Percentiles rank a stretch among this genome's conserved stretches.
phyloP scores from a whole-genome alignment of 2,888 invertebrate species.

The Philereme transversata region DNA sequence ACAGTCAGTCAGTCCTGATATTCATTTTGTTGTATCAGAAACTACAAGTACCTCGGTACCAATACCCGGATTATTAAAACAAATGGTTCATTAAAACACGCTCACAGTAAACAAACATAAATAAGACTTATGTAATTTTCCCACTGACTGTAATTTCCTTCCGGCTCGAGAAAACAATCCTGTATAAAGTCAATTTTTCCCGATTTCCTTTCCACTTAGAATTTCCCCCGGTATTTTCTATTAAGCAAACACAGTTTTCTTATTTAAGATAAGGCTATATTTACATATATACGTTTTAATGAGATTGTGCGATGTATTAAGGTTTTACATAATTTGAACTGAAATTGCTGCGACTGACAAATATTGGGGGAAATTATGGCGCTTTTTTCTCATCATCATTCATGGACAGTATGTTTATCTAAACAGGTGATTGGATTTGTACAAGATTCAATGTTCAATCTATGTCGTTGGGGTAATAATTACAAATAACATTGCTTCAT shows the following conservation, averaged over 20 bases:
- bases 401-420: too few relatives aligned
- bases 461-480: too few relatives aligned
- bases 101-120: slow-evolving; percentile 2
- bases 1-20: too few relatives aligned
- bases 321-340: slow-evolving; percentile 15
- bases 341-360: not conserved
- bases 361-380: not conserved
- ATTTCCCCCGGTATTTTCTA: slow-evolving; percentile 10
- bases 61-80: too few relatives aligned
- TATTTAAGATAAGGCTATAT: slow-evolving; percentile 21
- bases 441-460: too few relatives aligned
- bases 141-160: slow-evolving; percentile 11
- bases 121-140: slow-evolving; percentile 9
- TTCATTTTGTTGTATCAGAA: too few relatives aligned
- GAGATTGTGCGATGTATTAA: slow-evolving; percentile 14
- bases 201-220: not conserved
- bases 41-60: too few relatives aligned
- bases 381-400: not conserved
- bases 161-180: slow-evolving; percentile 12
- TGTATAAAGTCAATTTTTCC: slow-evolving; percentile 13
- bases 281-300: slow-evolving; percentile 23
- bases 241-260: slow-evolving; percentile 15
- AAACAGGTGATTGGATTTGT: too few relatives aligned
- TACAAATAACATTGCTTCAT: too few relatives aligned
- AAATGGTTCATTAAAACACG: slow-evolving; percentile 1